Base-by-base conservation (phyloP, 2,888 invertebrate species). In the Caenorhabditis sp. region DNA sequence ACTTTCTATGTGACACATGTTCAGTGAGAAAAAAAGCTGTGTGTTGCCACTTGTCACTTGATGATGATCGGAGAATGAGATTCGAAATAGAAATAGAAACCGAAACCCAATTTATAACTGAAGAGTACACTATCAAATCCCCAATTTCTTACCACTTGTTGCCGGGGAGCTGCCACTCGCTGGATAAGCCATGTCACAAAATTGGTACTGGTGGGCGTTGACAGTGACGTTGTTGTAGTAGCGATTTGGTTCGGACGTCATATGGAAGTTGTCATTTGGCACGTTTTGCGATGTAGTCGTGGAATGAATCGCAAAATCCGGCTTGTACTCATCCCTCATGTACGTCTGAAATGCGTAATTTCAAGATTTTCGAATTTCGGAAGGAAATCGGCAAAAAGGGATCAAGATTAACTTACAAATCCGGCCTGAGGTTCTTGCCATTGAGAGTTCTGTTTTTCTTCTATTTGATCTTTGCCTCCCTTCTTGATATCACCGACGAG, bases 1-100 rank as follows among this genome's bases (percentile, higher is more conserved):
- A 64, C 61, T 78, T 47, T 47, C 11, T 4, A 40, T 47, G 50
- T 64, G 71, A 71, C 71, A 79, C 61, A 79, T 79, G 79, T 79
- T 79, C 65, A 61, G 20, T 2, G 3, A 24, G 55, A 70, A 70
- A 76, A 76, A 76, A 67, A 32, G 50, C 61, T 58, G 67, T 62
- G 47, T 51, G 53, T 44, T 51, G 53, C 53, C 76, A 76, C 61
- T 67, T 76, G 61, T 76, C 76, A 76, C 50, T 64, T 58, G 65
- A 65, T 74, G 60, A 71, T 61, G 20, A 32, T 32, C 28, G 35
- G 13, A 56, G 56, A 47, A 5, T 47, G 9, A 5, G 18, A 47
- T 55, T 35, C 4, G 22, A 24, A 40, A 70, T 61, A 60, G 70
- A 70, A 70, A 58, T 68, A 56, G 56, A 68, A 3, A 32, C 32